These are phyloP conservation scores for Cephalotes varians DNA, from an alignment of 2,888 invertebrate species.

Conservation along the genomic window DNA sequence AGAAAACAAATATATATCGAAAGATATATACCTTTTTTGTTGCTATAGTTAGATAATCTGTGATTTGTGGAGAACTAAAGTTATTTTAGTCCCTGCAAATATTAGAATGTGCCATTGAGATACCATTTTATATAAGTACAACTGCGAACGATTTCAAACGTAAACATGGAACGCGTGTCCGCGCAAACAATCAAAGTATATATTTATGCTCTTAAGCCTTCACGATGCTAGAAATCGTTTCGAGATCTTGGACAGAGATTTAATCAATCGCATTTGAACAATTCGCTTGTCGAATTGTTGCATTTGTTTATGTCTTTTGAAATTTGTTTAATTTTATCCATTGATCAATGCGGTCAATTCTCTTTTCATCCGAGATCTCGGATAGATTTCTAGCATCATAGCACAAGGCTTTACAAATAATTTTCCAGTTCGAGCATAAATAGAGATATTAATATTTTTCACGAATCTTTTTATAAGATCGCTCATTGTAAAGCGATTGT, in stretches of 20 bases:
- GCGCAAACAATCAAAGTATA: conserved; percentile 41
- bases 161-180: conserved; percentile 17
- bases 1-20: background rate
- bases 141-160: conserved; percentile 40
- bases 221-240: no score
- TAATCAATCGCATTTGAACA: no score
- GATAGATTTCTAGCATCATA: no score
- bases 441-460: conserved; percentile 45
- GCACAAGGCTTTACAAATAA: no score
- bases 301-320: no score
- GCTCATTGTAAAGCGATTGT: conserved; percentile 33
- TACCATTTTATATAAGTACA: conserved; percentile 52
- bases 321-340: no score
- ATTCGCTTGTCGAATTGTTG: no score
- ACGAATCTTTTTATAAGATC: conserved; percentile 43
- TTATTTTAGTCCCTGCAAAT: background rate
- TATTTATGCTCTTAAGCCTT: conserved; percentile 52
- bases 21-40: conserved; percentile 10
- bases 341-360: no score
- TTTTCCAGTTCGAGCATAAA: conserved; percentile 42
- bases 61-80: conserved; percentile 34
- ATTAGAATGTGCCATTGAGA: conserved; percentile 48
- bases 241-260: no score
- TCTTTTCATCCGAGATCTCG: no score
- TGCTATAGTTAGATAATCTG: conserved; percentile 27